Base-by-base conservation (phyloP, 2,797 vertebrate genomes). In the Mallotus villosus region DNA sequence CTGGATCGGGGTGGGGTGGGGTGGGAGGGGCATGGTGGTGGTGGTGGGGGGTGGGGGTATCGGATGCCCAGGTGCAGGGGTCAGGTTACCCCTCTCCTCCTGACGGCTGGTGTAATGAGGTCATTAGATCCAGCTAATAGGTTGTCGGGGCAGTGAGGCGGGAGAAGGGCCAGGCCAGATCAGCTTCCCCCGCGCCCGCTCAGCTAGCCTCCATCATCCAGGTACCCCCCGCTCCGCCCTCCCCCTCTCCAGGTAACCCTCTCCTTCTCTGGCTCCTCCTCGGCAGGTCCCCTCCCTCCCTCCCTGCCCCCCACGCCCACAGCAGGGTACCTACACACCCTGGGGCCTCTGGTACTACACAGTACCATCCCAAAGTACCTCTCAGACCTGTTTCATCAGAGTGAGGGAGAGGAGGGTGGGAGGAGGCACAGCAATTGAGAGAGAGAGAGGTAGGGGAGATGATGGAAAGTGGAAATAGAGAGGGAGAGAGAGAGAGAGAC, bases 81-180 rank as follows among this genome's bases (percentile, higher is more conserved):
- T 84, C 83, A 70, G 70, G 82, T 88, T 84, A 85, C 83, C 55
- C 12, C 63, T 49, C 75, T 72, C 85, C 77, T 77, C 59, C 32
- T 73, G 71, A 78, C 67, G 75, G 83, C 77, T 70, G 82, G 72
- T 97, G 95, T 98, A 98, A 98, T 97, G 93, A 96, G 95, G 91
- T 91, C 95, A 94, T 96, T 96, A 96, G 93, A 93, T 88, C 79
- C 91, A 84, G 85, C 90, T 97, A 97, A 95, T 96, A 90, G 84
- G 93, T 96, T 97, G 95, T 96, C 88, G 90, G 92, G 88, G 79
- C 90, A 93, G 84, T 94, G 91, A 85, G 85, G 91, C 85, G 86
- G 82, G 91, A 92, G 89, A 89, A 91, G 78, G 87, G 86, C 65
- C 73, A 58, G 57, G 2, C 9, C 3, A 81, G 91, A 94, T 96